Evolutionary conservation across 2,888 invertebrate species (phyloP), one percentile per base, ranked within the genome.

Genomic region (Branchellion lobata): DNA sequence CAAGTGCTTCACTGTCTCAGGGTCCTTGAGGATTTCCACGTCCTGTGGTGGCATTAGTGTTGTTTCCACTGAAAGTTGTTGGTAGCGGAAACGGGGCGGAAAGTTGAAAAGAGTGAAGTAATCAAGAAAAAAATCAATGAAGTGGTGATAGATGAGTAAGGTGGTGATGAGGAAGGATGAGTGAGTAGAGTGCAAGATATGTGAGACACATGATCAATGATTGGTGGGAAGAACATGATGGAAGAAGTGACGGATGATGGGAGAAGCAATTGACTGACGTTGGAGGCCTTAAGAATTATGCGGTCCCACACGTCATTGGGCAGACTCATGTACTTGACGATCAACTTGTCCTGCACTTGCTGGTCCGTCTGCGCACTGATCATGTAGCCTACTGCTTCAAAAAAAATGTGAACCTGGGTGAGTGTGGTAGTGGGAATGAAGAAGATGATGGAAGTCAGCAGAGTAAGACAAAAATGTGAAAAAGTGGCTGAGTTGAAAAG

Each of bases 321-420:
- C 83, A 99, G 90, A 85, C 92, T 89, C 98, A 99, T 99, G 86
- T 98, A 96, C 85, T 95, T 94, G 86, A 97, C 96, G 86, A 99
- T 97, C 57, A 99, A 91, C 82, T 92, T 92, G 87, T 97, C 96
- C 88, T 98, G 97, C 51, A 93, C 92, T 72, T 92, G 91, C 85
- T 92, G 92, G 88, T 98, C 96, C 24, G 93, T 91, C 89, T 97
- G 96, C 69, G 97, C 95, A 86, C 93, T 93, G 86, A 99, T 98
- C 96, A 99, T 98, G 87, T 96, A 94, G 33, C 98, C 99, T 78
- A 99, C 96, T 61, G 99, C 98, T 89, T 99, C 99, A 88, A 98
- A 99, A 89, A 99, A 99, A 73, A 98, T 99, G 88, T 99, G 97
- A 57, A 92, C 92, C 88, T 88, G 81, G 61, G n/a, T 18, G n/a